Conservation (phyloP, 1,140 invertebrate genomes). For the Lethrus apterus region DNA sequence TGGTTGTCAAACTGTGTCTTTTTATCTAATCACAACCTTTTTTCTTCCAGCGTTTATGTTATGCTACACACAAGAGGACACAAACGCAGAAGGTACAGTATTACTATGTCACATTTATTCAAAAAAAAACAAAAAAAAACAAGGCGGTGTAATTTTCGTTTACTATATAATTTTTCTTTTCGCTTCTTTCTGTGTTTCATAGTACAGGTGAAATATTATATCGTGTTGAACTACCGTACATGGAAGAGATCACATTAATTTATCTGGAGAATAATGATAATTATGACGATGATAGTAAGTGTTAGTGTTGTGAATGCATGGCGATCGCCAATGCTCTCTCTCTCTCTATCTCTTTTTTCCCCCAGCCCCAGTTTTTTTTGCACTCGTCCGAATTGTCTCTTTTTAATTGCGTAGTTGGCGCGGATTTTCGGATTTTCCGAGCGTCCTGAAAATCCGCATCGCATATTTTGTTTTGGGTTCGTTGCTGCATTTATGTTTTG, state of each 20-base stretch:
- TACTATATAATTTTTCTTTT: conserved; percentile 41
- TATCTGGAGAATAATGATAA: conserved; percentile 72
- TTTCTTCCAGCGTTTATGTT: conserved; percentile 83
- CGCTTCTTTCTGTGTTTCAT: conserved; percentile 53
- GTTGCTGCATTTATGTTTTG: too few species aligned
- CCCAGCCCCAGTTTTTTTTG: conserved; percentile 10
- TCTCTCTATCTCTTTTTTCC: conserved; percentile 2
- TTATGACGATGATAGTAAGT: conserved; percentile 60
- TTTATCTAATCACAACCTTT: too few species aligned
- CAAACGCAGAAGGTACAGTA: conserved; percentile 76
- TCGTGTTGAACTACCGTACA: conserved; percentile 81
- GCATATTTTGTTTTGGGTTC: too few species aligned
- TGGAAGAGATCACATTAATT: conserved; percentile 83
- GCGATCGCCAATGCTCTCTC: conserved; percentile 32
- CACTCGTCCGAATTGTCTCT: conserved; percentile 17
- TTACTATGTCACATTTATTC: conserved; percentile 20
- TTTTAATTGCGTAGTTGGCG: too few species aligned
- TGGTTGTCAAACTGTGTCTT: too few species aligned
- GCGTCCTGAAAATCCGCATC: too few species aligned
- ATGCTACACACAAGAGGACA: conserved; percentile 84
- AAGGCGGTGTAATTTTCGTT: conserved; percentile 31
- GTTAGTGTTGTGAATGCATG: conserved; percentile 47
- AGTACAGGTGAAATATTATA: conserved; percentile 81
- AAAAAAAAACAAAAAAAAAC: conserved; percentile 14
- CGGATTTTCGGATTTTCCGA: too few species aligned